These are phyloP conservation scores for Idaea straminata DNA, from an alignment of 2,888 invertebrate species.

Conservation along the genomic window DNA sequence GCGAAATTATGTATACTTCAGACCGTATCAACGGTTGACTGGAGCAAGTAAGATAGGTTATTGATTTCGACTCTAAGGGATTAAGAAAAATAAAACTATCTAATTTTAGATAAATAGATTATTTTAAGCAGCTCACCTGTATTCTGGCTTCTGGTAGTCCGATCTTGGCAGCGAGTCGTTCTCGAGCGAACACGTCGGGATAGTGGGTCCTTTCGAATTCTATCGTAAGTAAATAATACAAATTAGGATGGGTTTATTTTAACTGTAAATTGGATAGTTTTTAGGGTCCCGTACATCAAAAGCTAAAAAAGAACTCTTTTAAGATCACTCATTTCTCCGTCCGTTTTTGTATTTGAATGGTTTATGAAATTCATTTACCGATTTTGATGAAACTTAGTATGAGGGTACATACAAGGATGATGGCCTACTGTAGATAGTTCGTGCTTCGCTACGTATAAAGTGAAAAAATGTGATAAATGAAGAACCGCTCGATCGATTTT, in stretches of 20 bases:
- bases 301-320: too few relatives aligned
- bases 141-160: slow-evolving; percentile 96
- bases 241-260: not conserved
- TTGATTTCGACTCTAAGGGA: too few relatives aligned
- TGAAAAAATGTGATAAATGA: too few relatives aligned
- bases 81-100: not conserved
- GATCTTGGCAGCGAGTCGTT: slow-evolving; percentile 94
- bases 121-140: slow-evolving; percentile 82
- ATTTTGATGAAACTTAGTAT: not conserved
- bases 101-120: not conserved
- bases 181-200: slow-evolving; percentile 96
- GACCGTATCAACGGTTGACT: too few relatives aligned
- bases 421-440: not conserved
- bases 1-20: too few relatives aligned
- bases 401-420: not conserved
- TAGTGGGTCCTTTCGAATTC: slow-evolving; percentile 97
- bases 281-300: too few relatives aligned
- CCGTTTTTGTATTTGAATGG: too few relatives aligned
- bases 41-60: not conserved
- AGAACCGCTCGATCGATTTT: too few relatives aligned
- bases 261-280: too few relatives aligned
- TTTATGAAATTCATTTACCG: not conserved
- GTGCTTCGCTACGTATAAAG: too few relatives aligned
- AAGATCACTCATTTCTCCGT: too few relatives aligned
- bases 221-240: slow-evolving; percentile 47